Conservation (phyloP, 2,888 invertebrate species). For the Ischnus inquisitorius region DNA sequence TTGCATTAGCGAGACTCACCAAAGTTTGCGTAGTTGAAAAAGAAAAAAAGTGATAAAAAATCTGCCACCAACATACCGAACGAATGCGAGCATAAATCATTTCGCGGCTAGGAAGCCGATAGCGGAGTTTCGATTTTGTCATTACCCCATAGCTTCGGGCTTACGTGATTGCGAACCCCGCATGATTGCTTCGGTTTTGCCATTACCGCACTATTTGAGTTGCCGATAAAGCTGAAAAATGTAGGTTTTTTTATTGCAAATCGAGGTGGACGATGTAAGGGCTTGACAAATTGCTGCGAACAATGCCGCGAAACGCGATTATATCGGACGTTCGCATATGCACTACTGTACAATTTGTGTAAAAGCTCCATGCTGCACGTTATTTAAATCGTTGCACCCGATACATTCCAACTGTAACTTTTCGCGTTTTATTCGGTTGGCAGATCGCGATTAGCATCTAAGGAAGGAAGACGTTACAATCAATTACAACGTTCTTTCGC, state of each 20-base stretch:
- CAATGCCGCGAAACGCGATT: slow-evolving; percentile 64
- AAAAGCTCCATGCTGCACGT: neutral
- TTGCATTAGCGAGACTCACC: neutral
- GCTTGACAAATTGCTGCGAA: slow-evolving; percentile 73
- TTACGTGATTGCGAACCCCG: slow-evolving; percentile 24
- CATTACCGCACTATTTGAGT: slow-evolving; percentile 61
- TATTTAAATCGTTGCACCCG: neutral
- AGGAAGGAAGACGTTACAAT: too few species aligned
- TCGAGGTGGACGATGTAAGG: slow-evolving; percentile 20
- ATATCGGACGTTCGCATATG: slow-evolving; percentile 66
- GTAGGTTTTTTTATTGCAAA: slow-evolving; percentile 64
- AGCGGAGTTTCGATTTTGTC: slow-evolving; percentile 63
- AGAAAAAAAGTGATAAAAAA: slow-evolving; percentile 30
- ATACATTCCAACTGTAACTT: neutral
- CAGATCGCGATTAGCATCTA: neutral
- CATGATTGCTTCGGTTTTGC: slow-evolving; percentile 59
- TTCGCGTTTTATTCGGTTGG: neutral
- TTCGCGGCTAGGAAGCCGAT: slow-evolving; percentile 24
- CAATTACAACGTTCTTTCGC: too few species aligned
- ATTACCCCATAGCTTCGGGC: slow-evolving; percentile 46
- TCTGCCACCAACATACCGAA: slow-evolving; percentile 45
- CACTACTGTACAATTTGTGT: slow-evolving; percentile 3
- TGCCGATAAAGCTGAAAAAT: slow-evolving; percentile 69
- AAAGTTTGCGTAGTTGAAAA: slow-evolving; percentile 38
- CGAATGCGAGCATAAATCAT: slow-evolving; percentile 17